phyloP scores from a whole-genome alignment of 2,113 vertebrate genomes.

The Geococcyx californianus region DNA sequence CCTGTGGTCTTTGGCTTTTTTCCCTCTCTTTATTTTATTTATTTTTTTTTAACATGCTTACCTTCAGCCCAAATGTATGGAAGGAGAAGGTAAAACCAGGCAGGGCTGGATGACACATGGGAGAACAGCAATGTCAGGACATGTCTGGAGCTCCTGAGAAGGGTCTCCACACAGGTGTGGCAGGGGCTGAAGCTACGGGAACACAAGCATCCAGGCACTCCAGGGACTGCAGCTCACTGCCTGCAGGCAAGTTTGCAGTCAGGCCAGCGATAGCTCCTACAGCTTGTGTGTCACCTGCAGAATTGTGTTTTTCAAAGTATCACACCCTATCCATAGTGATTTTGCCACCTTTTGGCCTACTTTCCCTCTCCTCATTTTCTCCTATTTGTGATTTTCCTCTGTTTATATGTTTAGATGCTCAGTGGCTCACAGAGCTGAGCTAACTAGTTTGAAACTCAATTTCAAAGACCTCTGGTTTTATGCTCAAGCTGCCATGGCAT shows the following conservation, averaged over 20 bases:
- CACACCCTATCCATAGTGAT: accelerated
- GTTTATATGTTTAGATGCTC: not conserved
- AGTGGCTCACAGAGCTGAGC: not conserved
- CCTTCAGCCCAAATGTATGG: not conserved
- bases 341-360: not conserved
- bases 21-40: too few relatives aligned
- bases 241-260: not conserved
- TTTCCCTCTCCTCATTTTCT: not conserved
- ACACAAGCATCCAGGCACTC: accelerated
- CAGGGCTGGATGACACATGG: not conserved
- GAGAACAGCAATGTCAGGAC: not conserved
- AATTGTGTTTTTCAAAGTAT: not conserved
- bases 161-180: accelerated
- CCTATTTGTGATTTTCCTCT: not conserved
- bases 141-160: not conserved
- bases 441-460: not conserved
- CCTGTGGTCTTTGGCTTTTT: not conserved
- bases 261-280: not conserved
- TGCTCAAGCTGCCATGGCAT: not conserved
- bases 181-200: not conserved
- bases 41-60: not conserved
- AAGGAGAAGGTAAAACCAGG: not conserved
- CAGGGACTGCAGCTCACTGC: not conserved
- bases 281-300: not conserved
- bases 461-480: not conserved